Base-by-base conservation (phyloP, 2,888 invertebrate species). In the Philaethria dido region DNA sequence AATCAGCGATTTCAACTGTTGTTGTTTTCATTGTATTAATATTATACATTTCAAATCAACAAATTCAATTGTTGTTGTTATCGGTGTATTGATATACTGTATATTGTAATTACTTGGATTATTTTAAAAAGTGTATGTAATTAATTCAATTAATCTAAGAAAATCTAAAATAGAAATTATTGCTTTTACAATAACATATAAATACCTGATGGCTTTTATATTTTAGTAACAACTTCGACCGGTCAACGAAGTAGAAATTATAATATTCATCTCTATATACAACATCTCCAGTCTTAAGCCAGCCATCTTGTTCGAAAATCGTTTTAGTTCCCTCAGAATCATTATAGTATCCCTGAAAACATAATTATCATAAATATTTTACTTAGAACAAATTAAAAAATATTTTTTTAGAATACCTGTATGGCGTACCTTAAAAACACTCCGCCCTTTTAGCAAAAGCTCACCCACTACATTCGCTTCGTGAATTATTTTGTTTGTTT, bases 241-340 rank as follows among this genome's bases (percentile, higher is more conserved):
- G 84, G 45, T 93, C 93, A 0, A 93, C 86, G 52, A 92, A 85
- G 74, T 84, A 93, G 73, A 89, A 93, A 69, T 91, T 89, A 65
- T 80, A 79, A 44, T 92, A 84, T 20, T 91, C 89, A 68, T 94
- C 93, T 68, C 88, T 88, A 69, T 92, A 93, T 48, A 89, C 86
- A 3, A 89, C 77, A 75, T 94, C 94, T 0, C 94, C 94, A 0
- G 93, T 93, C 74, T 86, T 89, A 57, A 93, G 82, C 90, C 92
- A 94, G 20, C 92, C 88, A 47, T 86, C 88, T 39, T 81, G 79
- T 16, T 92, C 86, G 60, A 89, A 92, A 0, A 84, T 78, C 0
- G 85, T 84, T n/a, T 82, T 84, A 0, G 93, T 92, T 11, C 86
- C 89, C 66, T 79, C 76, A 0, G 81, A 79, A 52, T 87, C 85